phyloP scores from a whole-genome alignment of 53 echinoderm and acorn worm species.

The Crossaster papposus region DNA sequence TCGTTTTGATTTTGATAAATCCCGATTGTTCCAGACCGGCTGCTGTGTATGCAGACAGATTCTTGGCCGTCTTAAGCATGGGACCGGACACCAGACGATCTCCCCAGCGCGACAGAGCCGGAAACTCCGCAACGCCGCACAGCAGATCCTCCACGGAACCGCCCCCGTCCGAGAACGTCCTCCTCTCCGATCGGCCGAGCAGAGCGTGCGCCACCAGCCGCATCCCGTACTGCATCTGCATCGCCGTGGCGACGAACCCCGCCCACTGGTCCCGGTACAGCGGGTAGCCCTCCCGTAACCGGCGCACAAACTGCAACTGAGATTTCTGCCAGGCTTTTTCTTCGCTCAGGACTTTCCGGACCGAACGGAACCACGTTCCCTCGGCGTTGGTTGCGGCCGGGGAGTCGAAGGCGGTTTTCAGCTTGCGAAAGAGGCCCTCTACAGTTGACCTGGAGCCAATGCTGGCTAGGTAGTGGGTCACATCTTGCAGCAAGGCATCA shows the following conservation, averaged over 20 bases:
- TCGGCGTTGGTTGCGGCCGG: not conserved
- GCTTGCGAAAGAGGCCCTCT: constrained; percentile 70
- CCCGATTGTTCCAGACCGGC: not conserved
- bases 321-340: constrained; percentile 81
- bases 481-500: constrained; percentile 75
- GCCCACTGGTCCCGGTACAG: constrained; percentile 85
- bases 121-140: constrained; percentile 22
- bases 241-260: constrained; percentile 74
- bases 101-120: not conserved
- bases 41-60: constrained; percentile 4
- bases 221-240: constrained; percentile 74
- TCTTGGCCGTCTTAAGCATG: constrained; percentile 23
- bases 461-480: constrained; percentile 76
- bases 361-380: not conserved
- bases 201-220: constrained; percentile 72
- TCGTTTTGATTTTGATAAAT: constrained; percentile 31
- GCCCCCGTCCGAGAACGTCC: not conserved
- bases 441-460: constrained; percentile 80
- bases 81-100: not conserved
- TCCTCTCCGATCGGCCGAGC: constrained; percentile 29
- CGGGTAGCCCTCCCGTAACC: constrained; percentile 76
- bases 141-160: constrained; percentile 10
- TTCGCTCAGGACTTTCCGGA: constrained; percentile 46
- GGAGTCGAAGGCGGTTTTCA: constrained; percentile 27
- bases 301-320: constrained; percentile 76